These are phyloP conservation scores for Parascotia fuliginaria DNA, from an alignment of 2,888 invertebrate species.

Conservation along the genomic window DNA sequence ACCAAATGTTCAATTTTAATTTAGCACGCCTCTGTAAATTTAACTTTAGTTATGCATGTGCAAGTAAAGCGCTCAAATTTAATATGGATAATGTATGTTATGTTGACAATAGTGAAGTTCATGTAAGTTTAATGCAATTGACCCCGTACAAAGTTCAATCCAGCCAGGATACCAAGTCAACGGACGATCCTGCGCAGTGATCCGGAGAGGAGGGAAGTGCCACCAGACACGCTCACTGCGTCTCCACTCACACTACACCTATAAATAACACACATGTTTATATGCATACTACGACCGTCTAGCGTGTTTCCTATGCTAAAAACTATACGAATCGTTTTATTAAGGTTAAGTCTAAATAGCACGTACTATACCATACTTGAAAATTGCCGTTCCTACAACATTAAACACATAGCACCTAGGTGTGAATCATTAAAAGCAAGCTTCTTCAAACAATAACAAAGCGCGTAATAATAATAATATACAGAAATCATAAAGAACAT, in stretches of 20 bases:
- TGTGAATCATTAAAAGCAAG: constrained; percentile 36
- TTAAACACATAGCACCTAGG: constrained; percentile 18
- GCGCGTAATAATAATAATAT: constrained; percentile 9
- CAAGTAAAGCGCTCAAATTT: background rate
- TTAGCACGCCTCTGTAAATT: constrained; percentile 3
- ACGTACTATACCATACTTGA: constrained; percentile 36
- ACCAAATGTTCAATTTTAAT: constrained; percentile 23
- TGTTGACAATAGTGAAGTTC: constrained; percentile 25
- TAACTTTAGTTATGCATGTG: background rate
- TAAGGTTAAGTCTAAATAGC: constrained; percentile 31
- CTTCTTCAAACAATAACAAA: constrained; percentile 31
- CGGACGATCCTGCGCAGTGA: constrained; percentile 62
- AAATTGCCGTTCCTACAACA: constrained; percentile 32
- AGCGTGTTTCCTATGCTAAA: constrained; percentile 7
- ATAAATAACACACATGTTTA: constrained; percentile 18
- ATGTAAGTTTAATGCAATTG: constrained; percentile 48
- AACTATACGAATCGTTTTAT: constrained; percentile 14
- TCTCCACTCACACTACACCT: constrained; percentile 47
- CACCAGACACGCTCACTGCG: constrained; percentile 59
- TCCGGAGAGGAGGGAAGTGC: constrained; percentile 58
- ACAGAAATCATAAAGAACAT: constrained; percentile 3
- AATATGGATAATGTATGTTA: constrained; percentile 14
- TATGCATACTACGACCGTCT: constrained; percentile 8
- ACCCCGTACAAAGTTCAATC: constrained; percentile 53
- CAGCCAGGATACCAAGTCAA: constrained; percentile 48